Base-by-base conservation (phyloP, 2,797 vertebrate genomes). In the Bryconaethiops microstoma region DNA sequence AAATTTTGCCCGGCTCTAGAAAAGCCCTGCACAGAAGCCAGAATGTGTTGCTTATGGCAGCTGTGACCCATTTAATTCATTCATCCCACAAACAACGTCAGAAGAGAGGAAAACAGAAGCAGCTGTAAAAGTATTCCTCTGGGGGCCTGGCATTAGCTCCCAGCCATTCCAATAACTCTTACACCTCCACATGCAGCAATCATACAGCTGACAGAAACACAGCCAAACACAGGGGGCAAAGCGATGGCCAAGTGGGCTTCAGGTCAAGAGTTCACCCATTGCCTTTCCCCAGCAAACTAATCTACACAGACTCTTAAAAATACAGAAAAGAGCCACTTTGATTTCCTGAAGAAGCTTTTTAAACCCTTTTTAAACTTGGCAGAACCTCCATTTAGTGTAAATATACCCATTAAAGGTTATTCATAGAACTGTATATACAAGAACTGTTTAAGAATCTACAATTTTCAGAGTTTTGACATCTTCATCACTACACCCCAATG, bases 21-120 rank as follows among this genome's bases (percentile, higher is more conserved):
- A 84, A 92, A 90, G 77, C 83, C 79, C 80, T 48, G 77, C 79
- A 86, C 83, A 87, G 2, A 70, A 81, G 74, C 39, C 78, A 52
- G 55, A 62, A 77, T 73, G 70, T 64, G 86, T 80, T 86, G 85
- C 48, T 87, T 87, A 64, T 88, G 88, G 90, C 92, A 94, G 92
- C 91, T 93, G 93, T 93, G 93, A 94, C 93, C 93, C 91, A 93
- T 83, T 92, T 88, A 83, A 83, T 84, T 88, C 87, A 87, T 88
- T 89, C 85, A 89, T 88, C 87, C 79, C 87, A 77, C 89, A 87
- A 57, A 83, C 86, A 57, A 88, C 89, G 75, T 91, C 91, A 91
- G 84, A 87, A 89, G 84, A 88, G 87, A 90, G 90, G 89, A 91
- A 92, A 93, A 94, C 92, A 92, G 88, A 90, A 87, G 89, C 93